phyloP scores from a whole-genome alignment of 2,888 invertebrate species.

The Aphrophora alni region DNA sequence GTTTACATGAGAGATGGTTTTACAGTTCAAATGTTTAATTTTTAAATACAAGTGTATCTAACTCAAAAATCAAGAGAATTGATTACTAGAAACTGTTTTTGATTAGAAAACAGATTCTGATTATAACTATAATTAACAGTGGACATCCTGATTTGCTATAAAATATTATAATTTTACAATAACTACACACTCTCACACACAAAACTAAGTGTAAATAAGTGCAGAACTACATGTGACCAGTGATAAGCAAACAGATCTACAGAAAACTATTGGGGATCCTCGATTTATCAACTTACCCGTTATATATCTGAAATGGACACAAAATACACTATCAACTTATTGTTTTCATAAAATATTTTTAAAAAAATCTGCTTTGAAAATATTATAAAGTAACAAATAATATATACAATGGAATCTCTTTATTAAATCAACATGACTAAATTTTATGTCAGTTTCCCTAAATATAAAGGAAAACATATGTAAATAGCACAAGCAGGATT shows the following conservation, averaged over 20 bases:
- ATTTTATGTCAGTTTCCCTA: too few relatives aligned
- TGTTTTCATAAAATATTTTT: neutral
- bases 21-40: too few relatives aligned
- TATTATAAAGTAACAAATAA: neutral
- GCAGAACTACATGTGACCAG: constrained; percentile 35
- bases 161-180: neutral
- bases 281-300: constrained; percentile 42
- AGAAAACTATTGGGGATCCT: constrained; percentile 29
- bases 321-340: constrained; percentile 38
- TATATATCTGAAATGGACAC: constrained; percentile 45
- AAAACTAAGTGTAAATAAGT: constrained; percentile 31
- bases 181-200: neutral
- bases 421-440: too few relatives aligned
- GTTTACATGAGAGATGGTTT: too few relatives aligned
- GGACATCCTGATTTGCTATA: neutral
- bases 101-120: too few relatives aligned
- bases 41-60: too few relatives aligned
- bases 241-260: constrained; percentile 32
- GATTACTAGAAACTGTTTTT: too few relatives aligned
- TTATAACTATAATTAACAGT: too few relatives aligned
- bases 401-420: neutral
- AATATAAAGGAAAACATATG: too few relatives aligned
- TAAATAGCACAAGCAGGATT: too few relatives aligned
- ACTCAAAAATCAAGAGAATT: too few relatives aligned
- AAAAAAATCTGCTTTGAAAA: constrained; percentile 20